A percentile compares a stretch with the other conserved stretches of the same genome.
These are phyloP conservation scores for Parazoanthus swiftii DNA, from an alignment of 92 coral and sea anemone species.

Conservation along the genomic window DNA sequence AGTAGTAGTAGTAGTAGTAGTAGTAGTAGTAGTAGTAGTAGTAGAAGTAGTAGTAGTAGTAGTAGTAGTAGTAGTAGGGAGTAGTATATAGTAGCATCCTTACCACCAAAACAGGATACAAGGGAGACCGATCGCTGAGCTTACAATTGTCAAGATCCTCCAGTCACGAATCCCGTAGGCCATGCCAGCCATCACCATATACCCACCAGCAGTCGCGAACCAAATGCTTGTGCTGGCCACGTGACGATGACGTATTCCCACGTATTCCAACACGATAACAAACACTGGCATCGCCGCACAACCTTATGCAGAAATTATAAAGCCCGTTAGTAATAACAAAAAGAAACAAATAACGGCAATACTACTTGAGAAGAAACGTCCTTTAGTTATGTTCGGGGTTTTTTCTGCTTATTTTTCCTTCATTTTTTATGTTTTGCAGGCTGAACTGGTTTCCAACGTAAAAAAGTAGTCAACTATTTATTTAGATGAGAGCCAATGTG, in stretches of 20 bases:
- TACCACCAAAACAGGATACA: conserved; percentile 61
- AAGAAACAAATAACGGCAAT: too few species aligned
- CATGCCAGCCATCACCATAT: conserved; percentile 54
- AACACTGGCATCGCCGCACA: conserved; percentile 70
- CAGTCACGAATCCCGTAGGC: conserved; percentile 78
- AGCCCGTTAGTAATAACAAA: background rate
- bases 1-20: too few species aligned
- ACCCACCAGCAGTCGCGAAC: conserved; percentile 56
- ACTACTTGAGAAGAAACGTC: too few species aligned
- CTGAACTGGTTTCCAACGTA: too few species aligned
- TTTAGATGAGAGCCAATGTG: too few species aligned
- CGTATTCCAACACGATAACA: conserved; percentile 71
- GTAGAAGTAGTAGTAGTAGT: too few species aligned
- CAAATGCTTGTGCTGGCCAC: conserved; percentile 57
- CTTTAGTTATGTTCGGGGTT: too few species aligned
- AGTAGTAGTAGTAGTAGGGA: too few species aligned
- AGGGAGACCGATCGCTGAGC: conserved; percentile 57
- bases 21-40: too few species aligned
- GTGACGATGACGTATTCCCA: conserved; percentile 74
- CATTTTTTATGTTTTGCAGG: too few species aligned
- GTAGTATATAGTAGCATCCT: background rate
- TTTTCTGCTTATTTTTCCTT: too few species aligned
- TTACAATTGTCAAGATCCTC: conserved; percentile 60
- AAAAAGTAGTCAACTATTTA: too few species aligned
- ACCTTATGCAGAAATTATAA: conserved; percentile 42